Percentiles rank a stretch among this genome's conserved stretches.
Evolutionary conservation across 2,113 vertebrate genomes (phyloP).

Genomic region (Eonycteris spelaea): DNA sequence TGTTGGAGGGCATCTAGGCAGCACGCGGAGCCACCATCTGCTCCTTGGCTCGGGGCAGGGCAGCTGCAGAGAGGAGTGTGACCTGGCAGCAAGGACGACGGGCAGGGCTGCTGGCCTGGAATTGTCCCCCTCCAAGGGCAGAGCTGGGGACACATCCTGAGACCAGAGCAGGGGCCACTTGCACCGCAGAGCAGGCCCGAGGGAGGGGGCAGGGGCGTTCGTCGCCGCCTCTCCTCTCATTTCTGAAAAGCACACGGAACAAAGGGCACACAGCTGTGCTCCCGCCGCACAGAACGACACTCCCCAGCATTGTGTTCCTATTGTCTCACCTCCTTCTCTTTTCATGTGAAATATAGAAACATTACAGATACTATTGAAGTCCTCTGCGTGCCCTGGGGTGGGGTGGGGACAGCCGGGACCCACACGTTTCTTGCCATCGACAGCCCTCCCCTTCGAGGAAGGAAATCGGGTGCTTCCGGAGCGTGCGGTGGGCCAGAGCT

Average conservation of each 20-base stretch:
- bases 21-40: not conserved
- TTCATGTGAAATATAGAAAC: conserved; percentile 21
- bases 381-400: not conserved
- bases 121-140: not conserved
- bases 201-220: not conserved
- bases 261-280: conserved; percentile 54
- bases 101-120: not conserved
- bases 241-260: conserved; percentile 10
- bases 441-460: not conserved
- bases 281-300: not conserved
- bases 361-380: not conserved
- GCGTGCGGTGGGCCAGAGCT: accelerated
- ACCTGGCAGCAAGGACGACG: not conserved
- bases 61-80: not conserved
- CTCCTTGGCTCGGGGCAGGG: not conserved
- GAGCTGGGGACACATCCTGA: not conserved
- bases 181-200: accelerated
- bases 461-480: not conserved
- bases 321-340: conserved; percentile 21
- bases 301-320: not conserved
- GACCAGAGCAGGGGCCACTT: not conserved
- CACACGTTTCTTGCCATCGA: accelerated
- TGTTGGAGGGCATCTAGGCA: not conserved
- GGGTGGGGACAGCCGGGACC: not conserved
- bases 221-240: not conserved